Evolutionary conservation across 23 tunicate genomes (phyloP).

Genomic region (Ascidia mentula): DNA sequence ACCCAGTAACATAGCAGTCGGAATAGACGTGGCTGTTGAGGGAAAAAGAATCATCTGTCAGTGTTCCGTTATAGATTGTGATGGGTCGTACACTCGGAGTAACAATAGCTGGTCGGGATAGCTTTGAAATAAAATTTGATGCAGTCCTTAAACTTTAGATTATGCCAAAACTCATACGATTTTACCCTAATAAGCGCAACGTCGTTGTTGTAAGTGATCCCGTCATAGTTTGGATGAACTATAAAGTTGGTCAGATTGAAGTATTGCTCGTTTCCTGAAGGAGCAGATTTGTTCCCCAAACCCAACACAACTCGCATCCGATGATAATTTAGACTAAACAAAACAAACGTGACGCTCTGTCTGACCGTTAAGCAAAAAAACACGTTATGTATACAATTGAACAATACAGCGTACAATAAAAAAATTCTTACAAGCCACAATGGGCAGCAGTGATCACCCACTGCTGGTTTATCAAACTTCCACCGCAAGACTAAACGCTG

Average conservation of each 20-base stretch:
- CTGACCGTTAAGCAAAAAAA: no score
- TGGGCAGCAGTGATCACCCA: slow-evolving; percentile 1
- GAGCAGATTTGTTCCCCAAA: background rate
- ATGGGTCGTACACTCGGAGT: background rate
- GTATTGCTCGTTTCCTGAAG: background rate
- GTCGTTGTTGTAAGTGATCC: background rate
- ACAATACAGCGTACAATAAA: background rate
- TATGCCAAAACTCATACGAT: no score
- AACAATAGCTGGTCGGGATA: background rate
- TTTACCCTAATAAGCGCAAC: background rate
- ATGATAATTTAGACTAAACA: background rate
- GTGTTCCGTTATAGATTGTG: background rate
- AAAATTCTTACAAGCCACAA: background rate
- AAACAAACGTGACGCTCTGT: background rate
- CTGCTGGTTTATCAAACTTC: background rate
- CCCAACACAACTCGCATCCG: background rate
- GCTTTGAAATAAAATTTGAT: background rate
- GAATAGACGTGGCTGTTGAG: background rate
- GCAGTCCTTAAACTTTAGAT: no score
- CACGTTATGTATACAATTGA: no score
- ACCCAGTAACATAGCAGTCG: background rate
- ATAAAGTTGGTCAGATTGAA: background rate
- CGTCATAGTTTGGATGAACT: background rate
- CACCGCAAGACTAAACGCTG: background rate
- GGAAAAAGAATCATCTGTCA: background rate